A percentile compares a stretch with the other conserved stretches of the same genome.
phyloP scores from a whole-genome alignment of 2,888 invertebrate species.

The Pseudanteris insignis region DNA sequence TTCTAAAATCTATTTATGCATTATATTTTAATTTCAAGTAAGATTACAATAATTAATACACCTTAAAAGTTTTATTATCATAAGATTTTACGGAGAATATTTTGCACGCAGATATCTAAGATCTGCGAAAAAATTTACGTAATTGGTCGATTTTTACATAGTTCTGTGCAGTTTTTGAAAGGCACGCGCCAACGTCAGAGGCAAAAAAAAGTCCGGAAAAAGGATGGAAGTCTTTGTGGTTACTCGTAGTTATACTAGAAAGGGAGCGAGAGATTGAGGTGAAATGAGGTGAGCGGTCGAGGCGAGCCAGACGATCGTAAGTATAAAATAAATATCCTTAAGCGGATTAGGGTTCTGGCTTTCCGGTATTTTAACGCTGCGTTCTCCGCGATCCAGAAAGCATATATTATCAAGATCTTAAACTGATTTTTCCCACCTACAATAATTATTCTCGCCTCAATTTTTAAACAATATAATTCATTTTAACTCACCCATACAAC shows the following conservation, averaged over 20 bases:
- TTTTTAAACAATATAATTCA: too few species aligned
- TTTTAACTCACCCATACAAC: background rate
- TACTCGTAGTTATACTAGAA: slow-evolving; percentile 34
- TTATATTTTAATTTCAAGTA: too few species aligned
- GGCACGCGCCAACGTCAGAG: slow-evolving; percentile 36
- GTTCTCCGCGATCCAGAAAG: slow-evolving; percentile 56
- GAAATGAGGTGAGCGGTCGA: slow-evolving; percentile 50
- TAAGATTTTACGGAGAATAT: too few species aligned
- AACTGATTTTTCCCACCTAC: slow-evolving; percentile 54
- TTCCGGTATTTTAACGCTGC: slow-evolving; percentile 62
- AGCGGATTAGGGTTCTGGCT: slow-evolving; percentile 60
- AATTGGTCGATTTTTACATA: too few species aligned
- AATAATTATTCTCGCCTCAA: slow-evolving; percentile 7
- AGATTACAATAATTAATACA: too few species aligned
- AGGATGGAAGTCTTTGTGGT: slow-evolving; percentile 32
- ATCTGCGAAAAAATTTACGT: slow-evolving; percentile 14
- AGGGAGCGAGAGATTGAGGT: slow-evolving; percentile 45
- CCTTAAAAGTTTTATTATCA: too few species aligned
- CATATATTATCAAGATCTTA: slow-evolving; percentile 57
- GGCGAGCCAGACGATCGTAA: slow-evolving; percentile 58
- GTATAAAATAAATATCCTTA: slow-evolving; percentile 63
- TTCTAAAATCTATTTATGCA: too few species aligned
- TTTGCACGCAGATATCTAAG: slow-evolving; percentile 17
- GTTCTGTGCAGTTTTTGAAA: slow-evolving; percentile 18
- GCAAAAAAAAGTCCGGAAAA: slow-evolving; percentile 12